A percentile compares a stretch with the other conserved stretches of the same genome.
Conservation (phyloP, 2,888 invertebrate genomes). For the Artemia sinica region DNA sequence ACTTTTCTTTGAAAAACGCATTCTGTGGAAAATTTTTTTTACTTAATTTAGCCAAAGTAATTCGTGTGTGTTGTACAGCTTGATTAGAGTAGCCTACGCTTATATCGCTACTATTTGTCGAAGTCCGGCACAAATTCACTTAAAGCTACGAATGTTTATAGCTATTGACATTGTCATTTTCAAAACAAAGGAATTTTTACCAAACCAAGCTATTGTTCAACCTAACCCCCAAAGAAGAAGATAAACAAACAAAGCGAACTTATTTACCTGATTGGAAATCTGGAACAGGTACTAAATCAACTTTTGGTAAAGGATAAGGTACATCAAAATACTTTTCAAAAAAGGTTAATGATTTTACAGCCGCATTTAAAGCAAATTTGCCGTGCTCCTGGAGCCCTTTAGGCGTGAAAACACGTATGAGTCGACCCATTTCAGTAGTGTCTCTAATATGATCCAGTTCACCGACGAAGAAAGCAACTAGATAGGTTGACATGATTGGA, state of each 20-base stretch:
- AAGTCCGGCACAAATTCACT: constrained; percentile 15
- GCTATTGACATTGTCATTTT: not conserved
- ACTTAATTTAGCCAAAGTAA: too few relatives aligned
- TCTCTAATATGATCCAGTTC: constrained; percentile 85
- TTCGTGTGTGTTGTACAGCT: too few relatives aligned
- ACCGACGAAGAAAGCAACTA: constrained; percentile 82
- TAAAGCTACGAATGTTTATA: constrained; percentile 17
- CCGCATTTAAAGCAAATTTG: constrained; percentile 72
- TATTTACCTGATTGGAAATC: constrained; percentile 64
- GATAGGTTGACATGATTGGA: constrained; percentile 86
- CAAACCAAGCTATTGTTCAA: not conserved
- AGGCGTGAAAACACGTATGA: constrained; percentile 67
- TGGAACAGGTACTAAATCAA: constrained; percentile 87
- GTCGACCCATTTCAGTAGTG: constrained; percentile 58
- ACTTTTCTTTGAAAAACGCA: too few relatives aligned
- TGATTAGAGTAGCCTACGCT: too few relatives aligned
- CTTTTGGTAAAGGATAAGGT: constrained; percentile 84
- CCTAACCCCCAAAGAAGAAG: not conserved
- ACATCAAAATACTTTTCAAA: constrained; percentile 89
- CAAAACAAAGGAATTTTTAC: constrained; percentile 10
- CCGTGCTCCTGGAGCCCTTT: constrained; percentile 83
- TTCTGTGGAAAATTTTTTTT: too few relatives aligned
- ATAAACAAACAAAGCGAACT: too few relatives aligned
- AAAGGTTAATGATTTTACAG: constrained; percentile 76
- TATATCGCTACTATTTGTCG: not conserved